Base-by-base conservation (phyloP, 1,140 invertebrate species). In the Leptoteleia sp. region DNA sequence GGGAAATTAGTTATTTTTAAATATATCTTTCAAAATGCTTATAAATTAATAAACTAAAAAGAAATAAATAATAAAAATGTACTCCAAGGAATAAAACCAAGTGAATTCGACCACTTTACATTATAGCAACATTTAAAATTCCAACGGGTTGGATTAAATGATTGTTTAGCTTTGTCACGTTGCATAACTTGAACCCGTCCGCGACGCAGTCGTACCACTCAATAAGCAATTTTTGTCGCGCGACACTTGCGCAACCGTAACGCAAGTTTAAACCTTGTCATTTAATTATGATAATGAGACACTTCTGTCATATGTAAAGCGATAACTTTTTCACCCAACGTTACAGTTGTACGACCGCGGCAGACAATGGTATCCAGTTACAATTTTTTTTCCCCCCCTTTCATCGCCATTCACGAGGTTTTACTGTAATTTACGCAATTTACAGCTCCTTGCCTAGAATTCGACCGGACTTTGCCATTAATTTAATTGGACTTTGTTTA, bases 401-500 rank as follows among this genome's bases (percentile, higher is more conserved):
- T 42, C 42, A 43, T 37, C 29, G 37, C 38, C n/a, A 33, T 45
- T 45, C 25, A 43, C 29, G 29, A 59, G 55, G 55, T 40, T 38
- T 59, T 16, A 57, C 25, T 42, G 15, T 59, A 59, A 59, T n/a
- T 59, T 43, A 45, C 55, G 55, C 45, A 59, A 59, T 45, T 59
- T 35, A 35, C 40, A 45, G 7, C 55, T 59, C 35, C 45, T 59
- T 59, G 38, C 35, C 15, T 45, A 1, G n/a, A 33, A 45, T 45
- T 43, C 11, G n/a, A 22, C 37, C n/a, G n/a, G 38, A 42, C 25
- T 5, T 22, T 43, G 38, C 43, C 19, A 42, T 57, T 57, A 57
- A 42, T 8, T 17, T 57, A 42, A 57, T 27, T 8, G 25, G 3
- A 27, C 40, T 59, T n/a, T 33, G 25, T 43, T 43, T 33, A 31